Conservation (phyloP, 2,113 vertebrate genomes). For the Mandrillus leucophaeus region DNA sequence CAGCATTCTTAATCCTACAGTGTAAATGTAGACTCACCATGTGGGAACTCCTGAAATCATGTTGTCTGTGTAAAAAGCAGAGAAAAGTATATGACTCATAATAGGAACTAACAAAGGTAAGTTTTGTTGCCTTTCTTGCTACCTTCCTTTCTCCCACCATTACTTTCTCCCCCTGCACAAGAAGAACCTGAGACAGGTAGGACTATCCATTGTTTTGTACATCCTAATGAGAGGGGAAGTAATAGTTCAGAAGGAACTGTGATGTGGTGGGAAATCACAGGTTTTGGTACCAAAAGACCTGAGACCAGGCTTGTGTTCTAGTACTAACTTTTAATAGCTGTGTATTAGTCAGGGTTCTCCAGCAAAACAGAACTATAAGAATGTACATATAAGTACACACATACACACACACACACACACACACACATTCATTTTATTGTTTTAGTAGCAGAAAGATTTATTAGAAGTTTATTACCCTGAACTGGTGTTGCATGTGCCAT, state of each 20-base stretch:
- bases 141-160: not conserved
- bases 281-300: not conserved
- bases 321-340: not conserved
- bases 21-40: not conserved
- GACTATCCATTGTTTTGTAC: not conserved
- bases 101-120: not conserved
- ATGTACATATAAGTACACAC: no score
- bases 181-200: not conserved
- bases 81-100: not conserved
- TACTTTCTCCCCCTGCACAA: not conserved
- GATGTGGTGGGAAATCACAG: not conserved
- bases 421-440: not conserved
- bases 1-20: not conserved
- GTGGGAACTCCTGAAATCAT: not conserved
- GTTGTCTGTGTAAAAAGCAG: not conserved
- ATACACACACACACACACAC: no score
- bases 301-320: not conserved
- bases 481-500: not conserved
- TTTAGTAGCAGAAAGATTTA: slow-evolving; percentile 74
- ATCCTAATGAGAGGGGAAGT: not conserved
- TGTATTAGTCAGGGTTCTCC: not conserved
- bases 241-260: not conserved
- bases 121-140: not conserved
- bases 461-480: slow-evolving; percentile 70
- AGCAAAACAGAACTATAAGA: not conserved